phyloP scores from a whole-genome alignment of 2,113 vertebrate genomes.

The Machaerirhynchus nigripectus region DNA sequence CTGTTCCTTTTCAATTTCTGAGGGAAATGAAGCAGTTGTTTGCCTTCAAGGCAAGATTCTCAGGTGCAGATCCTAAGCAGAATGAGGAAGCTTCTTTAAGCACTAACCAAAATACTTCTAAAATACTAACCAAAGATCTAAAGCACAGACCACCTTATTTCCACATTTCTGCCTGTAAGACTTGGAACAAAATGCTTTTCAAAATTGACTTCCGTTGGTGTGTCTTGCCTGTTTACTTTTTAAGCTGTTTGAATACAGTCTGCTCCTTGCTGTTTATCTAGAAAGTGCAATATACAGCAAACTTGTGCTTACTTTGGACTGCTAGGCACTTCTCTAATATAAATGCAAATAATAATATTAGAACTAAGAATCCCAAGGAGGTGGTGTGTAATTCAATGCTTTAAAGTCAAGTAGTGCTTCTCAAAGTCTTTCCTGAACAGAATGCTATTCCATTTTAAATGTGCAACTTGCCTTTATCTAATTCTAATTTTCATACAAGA shows the following conservation, averaged over 20 bases:
- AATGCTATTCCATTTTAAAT: background rate
- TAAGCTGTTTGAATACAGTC: background rate
- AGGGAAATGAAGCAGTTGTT: background rate
- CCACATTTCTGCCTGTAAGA: background rate
- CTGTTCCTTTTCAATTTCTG: background rate
- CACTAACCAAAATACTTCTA: background rate
- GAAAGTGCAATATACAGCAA: background rate
- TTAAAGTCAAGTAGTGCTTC: background rate
- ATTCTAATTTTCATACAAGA: background rate
- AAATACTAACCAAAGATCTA: background rate
- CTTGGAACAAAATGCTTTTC: background rate
- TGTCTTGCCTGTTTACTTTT: background rate
- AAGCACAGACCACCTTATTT: background rate
- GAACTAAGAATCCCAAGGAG: background rate
- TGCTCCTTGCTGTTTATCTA: background rate
- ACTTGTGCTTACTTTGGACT: background rate
- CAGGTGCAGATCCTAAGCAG: background rate
- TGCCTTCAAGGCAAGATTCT: background rate
- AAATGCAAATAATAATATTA: slow-evolving; percentile 20
- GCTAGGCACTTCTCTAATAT: background rate
- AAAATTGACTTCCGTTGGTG: background rate
- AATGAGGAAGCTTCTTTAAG: background rate
- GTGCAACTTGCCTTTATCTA: background rate
- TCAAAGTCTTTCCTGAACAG: background rate
- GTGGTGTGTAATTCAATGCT: background rate